Conservation (phyloP, 2,888 invertebrate genomes). For the Carpatolechia fugitivella region DNA sequence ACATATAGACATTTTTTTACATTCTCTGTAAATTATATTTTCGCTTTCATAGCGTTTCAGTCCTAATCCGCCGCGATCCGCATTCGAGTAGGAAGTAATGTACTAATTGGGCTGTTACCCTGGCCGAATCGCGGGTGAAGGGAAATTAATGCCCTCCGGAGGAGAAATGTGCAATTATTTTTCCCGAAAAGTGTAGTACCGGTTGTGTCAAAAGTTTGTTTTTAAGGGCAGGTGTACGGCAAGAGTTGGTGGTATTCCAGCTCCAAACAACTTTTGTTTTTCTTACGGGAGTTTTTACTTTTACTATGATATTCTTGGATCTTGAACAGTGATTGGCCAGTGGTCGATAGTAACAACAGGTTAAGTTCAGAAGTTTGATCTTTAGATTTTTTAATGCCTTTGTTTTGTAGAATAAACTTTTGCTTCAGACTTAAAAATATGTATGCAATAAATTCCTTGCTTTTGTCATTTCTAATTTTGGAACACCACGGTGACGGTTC, state of each 20-base stretch:
- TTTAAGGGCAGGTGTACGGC: constrained; percentile 59
- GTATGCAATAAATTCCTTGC: too few species aligned
- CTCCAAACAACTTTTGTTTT: constrained; percentile 16
- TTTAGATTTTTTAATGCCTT: background rate
- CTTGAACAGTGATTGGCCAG: constrained; percentile 8
- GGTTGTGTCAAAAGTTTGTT: constrained; percentile 64
- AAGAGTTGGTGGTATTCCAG: constrained; percentile 40
- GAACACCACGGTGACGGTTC: background rate
- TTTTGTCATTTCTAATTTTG: background rate
- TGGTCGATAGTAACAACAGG: background rate
- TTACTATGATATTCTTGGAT: constrained; percentile 30
- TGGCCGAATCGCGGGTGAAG: constrained; percentile 58
- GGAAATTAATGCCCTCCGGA: constrained; percentile 67
- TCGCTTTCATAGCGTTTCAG: constrained; percentile 25
- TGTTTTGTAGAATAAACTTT: background rate
- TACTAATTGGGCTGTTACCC: constrained; percentile 66
- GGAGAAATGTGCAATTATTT: constrained; percentile 71
- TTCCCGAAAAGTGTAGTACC: constrained; percentile 56
- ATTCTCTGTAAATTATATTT: too few species aligned
- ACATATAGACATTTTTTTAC: too few species aligned
- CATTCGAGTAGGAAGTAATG: constrained; percentile 57
- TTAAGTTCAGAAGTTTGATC: background rate
- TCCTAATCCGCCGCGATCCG: constrained; percentile 35
- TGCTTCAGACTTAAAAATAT: background rate
- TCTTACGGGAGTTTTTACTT: constrained; percentile 23